Evolutionary conservation across 2,888 invertebrate genomes (phyloP), one percentile per base, ranked within the genome.

Genomic region (Catocala sponsa): DNA sequence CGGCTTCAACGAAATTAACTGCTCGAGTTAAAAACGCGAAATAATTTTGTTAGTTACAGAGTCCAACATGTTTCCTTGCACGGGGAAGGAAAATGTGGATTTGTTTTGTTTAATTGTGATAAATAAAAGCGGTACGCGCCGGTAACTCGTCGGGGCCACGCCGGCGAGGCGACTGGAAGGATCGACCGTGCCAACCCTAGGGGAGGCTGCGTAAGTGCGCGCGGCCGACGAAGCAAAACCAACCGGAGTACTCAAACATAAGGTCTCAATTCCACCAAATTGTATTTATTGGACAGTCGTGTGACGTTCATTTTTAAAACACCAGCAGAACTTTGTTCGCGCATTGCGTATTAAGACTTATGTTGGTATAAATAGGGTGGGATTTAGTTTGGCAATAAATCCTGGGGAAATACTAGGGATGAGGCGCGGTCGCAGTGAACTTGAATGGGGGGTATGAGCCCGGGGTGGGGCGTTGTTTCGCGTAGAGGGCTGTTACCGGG

Each of bases 161-260:
- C 91, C 92, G 89, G 88, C 89, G 86, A 88, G 88, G 90, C 92
- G 91, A 94, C 94, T 94, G 94, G 86, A 87, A 88, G 92, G 91
- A 94, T 94, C 94, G 94, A 94, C 90, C 91, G 88, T 86, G 85
- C 83, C 86, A 86, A 88, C 90, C 91, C 90, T 85, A 83, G 93
- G 94, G 94, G 92, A 94, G 93, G 91, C 92, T 94, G 94, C 91
- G 91, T 92, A 87, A 87, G 85, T 84, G 89, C 88, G 89, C 87
- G 82, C 70, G 66, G 43, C 72, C 25, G 15, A 50, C 76, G 53
- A 63, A 60, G 79, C 38, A 88, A 75, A 67, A 63, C 75, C 70
- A 61, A 82, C 85, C 79, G 76, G 74, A 72, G 55, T 46, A 15
- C 41, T 53, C 5, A 48, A 43, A 13, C 72, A 74, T 88, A 90